These are phyloP conservation scores for Nomada ferruginata DNA, from an alignment of 2,888 invertebrate species.

Conservation along the genomic window DNA sequence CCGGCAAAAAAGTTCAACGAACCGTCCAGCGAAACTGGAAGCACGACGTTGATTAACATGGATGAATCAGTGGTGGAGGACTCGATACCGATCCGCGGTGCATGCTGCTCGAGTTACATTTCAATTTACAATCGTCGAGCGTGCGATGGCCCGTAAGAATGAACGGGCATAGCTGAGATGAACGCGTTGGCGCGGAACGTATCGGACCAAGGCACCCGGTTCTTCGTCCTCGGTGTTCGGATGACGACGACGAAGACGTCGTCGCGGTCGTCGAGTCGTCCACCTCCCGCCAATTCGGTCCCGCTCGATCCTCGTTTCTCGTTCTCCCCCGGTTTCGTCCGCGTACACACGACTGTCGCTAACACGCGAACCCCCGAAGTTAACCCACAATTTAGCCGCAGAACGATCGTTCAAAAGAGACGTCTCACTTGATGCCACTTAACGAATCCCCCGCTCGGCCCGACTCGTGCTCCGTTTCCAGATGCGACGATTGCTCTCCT, in stretches of 20 bases:
- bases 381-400: slow-evolving; percentile 76
- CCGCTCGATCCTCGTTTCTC: neutral
- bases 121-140: slow-evolving; percentile 78
- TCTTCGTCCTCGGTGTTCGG: slow-evolving; percentile 41
- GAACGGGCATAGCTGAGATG: neutral
- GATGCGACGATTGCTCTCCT: slow-evolving; percentile 62
- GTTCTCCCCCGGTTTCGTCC: slow-evolving; percentile 45
- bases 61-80: slow-evolving; percentile 46
- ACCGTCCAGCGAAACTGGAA: slow-evolving; percentile 40
- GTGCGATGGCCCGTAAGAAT: slow-evolving; percentile 71
- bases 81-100: slow-evolving; percentile 38
- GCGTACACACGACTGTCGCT: slow-evolving; percentile 73
- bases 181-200: slow-evolving; percentile 15
- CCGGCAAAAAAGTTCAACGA: slow-evolving; percentile 51
- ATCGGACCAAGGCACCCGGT: slow-evolving; percentile 22
- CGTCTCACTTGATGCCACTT: slow-evolving; percentile 75
- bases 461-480: slow-evolving; percentile 57
- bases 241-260: slow-evolving; percentile 37
- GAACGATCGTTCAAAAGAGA: slow-evolving; percentile 73
- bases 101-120: slow-evolving; percentile 72
- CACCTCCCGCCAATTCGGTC: slow-evolving; percentile 30
- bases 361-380: slow-evolving; percentile 76
- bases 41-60: slow-evolving; percentile 37
- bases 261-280: slow-evolving; percentile 57
- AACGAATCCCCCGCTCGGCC: slow-evolving; percentile 55